Evolutionary conservation across 1,140 invertebrate species (phyloP).

Genomic region (Bombus sylvicola): DNA sequence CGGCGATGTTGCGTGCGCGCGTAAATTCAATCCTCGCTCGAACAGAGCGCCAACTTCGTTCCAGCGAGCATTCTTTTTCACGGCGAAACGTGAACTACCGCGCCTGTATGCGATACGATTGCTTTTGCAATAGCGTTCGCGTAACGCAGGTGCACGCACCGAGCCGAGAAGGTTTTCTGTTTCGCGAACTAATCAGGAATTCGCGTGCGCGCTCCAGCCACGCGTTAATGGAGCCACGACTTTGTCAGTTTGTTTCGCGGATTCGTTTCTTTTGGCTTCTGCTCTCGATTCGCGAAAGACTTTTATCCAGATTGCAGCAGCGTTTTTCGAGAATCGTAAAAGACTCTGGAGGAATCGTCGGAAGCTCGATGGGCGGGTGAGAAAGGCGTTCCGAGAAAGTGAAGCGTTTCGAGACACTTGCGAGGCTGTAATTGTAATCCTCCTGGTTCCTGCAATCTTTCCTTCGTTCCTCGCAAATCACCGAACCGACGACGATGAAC

Average conservation of each 20-base stretch:
- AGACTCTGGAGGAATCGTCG: too few relatives aligned
- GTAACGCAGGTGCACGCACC: slow-evolving; percentile 25
- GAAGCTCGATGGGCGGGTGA: too few relatives aligned
- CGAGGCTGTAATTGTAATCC: too few relatives aligned
- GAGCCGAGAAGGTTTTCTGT: slow-evolving; percentile 21
- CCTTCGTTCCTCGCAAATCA: slow-evolving; percentile 27
- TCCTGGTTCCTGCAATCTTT: not conserved
- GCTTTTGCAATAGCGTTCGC: slow-evolving; percentile 18
- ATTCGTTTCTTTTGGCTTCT: not conserved
- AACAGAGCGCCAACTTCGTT: not conserved
- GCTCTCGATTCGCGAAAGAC: not conserved
- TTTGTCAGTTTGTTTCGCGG: too few relatives aligned
- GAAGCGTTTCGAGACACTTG: too few relatives aligned
- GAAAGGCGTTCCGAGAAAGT: not conserved
- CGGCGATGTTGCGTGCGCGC: not conserved
- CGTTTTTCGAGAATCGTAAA: too few relatives aligned
- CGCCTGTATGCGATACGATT: slow-evolving; percentile 25
- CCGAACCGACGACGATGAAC: slow-evolving; percentile 7
- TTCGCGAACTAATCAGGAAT: slow-evolving; percentile 37
- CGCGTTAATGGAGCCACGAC: too few relatives aligned
- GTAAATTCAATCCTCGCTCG: slow-evolving; percentile 6
- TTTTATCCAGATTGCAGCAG: too few relatives aligned
- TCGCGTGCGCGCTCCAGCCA: not conserved
- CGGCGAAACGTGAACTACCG: slow-evolving; percentile 23
- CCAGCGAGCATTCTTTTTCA: not conserved